Conservation (phyloP, 2,113 vertebrate species). For the Salvelinus namaycush region DNA sequence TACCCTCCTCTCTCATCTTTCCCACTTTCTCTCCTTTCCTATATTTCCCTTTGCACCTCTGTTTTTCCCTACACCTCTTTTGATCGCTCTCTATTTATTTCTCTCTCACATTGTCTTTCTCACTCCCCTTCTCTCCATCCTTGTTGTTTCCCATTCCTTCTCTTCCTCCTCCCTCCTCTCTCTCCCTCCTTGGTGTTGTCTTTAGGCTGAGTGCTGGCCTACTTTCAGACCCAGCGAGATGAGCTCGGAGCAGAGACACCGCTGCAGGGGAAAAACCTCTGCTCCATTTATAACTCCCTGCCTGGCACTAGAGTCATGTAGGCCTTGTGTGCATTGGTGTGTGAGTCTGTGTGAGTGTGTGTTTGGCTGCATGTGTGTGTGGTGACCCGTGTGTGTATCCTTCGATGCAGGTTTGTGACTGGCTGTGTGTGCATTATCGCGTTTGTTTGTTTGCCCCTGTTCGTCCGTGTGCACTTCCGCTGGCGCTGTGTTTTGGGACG, state of each 20-base stretch:
- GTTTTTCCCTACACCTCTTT: neutral
- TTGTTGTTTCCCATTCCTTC: neutral
- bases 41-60: neutral
- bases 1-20: neutral
- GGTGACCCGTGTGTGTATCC: conserved; percentile 47
- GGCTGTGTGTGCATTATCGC: neutral
- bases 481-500: conserved; percentile 17
- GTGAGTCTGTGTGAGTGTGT: conserved; percentile 9
- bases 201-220: conserved; percentile 69
- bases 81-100: neutral
- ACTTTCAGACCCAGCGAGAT: conserved; percentile 73
- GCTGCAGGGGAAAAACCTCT: conserved; percentile 62
- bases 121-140: conserved; percentile 23
- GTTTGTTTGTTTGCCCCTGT: neutral
- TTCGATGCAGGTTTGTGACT: conserved; percentile 29
- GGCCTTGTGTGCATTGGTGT: conserved; percentile 30
- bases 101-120: neutral
- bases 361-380: conserved; percentile 20
- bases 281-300: conserved; percentile 74
- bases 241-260: conserved; percentile 69
- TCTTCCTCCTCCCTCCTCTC: neutral
- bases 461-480: neutral
- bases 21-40: neutral
- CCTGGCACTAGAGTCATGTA: conserved; percentile 64
- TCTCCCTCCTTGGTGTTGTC: conserved; percentile 46